Percentiles rank a stretch among this genome's conserved stretches.
Conservation (phyloP, 2,797 vertebrate genomes). For the Danio jaintianensis region DNA sequence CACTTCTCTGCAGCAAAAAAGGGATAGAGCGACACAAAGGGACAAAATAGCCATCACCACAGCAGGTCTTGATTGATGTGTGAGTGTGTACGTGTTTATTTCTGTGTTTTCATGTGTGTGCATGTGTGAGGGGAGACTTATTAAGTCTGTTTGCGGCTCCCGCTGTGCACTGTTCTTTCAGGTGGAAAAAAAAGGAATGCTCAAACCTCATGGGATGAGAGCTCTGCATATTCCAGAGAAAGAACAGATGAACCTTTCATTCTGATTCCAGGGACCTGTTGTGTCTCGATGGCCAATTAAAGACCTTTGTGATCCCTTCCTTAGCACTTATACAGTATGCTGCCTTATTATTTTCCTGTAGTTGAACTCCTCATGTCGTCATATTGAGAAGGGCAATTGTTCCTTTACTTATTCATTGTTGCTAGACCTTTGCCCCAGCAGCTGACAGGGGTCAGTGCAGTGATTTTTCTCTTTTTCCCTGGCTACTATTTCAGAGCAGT, state of each 20-base stretch:
- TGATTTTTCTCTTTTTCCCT: background rate
- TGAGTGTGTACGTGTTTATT: constrained; percentile 45
- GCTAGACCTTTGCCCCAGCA: background rate
- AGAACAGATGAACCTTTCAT: constrained; percentile 71
- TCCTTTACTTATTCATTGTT: background rate
- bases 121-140: constrained; percentile 71
- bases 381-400: constrained; percentile 65
- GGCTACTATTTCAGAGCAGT: background rate
- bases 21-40: constrained; percentile 68
- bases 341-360: constrained; percentile 69
- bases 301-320: constrained; percentile 69
- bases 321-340: constrained; percentile 65
- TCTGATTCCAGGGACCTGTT: constrained; percentile 71
- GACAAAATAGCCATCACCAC: constrained; percentile 54
- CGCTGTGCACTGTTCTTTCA: constrained; percentile 77
- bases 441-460: constrained; percentile 13
- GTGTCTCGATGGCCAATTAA: constrained; percentile 77
- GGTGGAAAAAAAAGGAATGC: constrained; percentile 59
- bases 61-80: constrained; percentile 46
- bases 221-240: constrained; percentile 71
- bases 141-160: constrained; percentile 80
- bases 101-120: constrained; percentile 35
- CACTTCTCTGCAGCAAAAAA: constrained; percentile 73
- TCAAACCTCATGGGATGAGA: constrained; percentile 75
- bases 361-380: constrained; percentile 57